Percentiles rank a stretch among this genome's conserved stretches.
phyloP scores from a whole-genome alignment of 2,113 vertebrate genomes.

The Turdus rufiventris region DNA sequence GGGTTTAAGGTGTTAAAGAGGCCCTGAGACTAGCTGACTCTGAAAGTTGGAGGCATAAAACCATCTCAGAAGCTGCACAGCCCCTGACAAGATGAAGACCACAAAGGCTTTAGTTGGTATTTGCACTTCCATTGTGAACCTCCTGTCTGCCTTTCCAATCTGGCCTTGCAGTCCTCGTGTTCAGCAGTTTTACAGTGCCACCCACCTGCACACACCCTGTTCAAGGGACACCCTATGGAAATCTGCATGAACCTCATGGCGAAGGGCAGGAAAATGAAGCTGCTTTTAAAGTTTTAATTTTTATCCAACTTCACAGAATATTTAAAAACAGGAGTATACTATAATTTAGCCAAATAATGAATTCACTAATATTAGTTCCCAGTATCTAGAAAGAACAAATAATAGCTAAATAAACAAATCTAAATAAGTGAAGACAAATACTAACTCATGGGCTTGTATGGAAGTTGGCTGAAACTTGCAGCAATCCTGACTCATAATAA shows the following conservation, averaged over 20 bases:
- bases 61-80: not conserved
- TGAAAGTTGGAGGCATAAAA: not conserved
- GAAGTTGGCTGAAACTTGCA: constrained; percentile 5
- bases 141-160: not conserved
- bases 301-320: not conserved
- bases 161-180: not conserved
- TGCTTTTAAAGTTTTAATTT: not conserved
- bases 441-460: not conserved
- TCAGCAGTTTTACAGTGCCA: not conserved
- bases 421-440: not conserved
- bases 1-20: not conserved
- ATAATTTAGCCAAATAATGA: not conserved
- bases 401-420: not conserved
- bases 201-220: too few species aligned
- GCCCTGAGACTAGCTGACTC: not conserved
- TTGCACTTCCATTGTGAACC: not conserved
- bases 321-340: not conserved
- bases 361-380: not conserved
- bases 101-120: not conserved
- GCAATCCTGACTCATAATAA: constrained; percentile 28
- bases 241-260: not conserved
- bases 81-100: not conserved
- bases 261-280: not conserved
- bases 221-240: not conserved
- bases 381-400: not conserved